Conservation (phyloP, 1,140 invertebrate species). For the fruit fly (Drosophila melanogaster) region Release_6_plus_ISO1_MT NC_004354.4:4328001-4328500, state of each 20-base stretch:
- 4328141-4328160: no score
- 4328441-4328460: neutral
- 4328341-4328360: neutral
- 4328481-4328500: neutral
- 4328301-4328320: neutral
- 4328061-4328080: neutral
- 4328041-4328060: constrained; percentile 1
- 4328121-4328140: neutral
- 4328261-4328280: neutral
- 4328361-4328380: neutral
- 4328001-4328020: neutral
- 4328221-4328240: neutral
- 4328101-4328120: neutral
- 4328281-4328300: neutral
- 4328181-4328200: constrained; percentile 1
- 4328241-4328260: neutral
- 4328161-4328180: no score
- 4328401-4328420: neutral
- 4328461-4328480: neutral
- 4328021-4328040: neutral
- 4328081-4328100: constrained; percentile 2
- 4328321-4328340: neutral
- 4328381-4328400: neutral
- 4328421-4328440: neutral
- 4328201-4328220: constrained; percentile 2